Conservation (phyloP, 2,888 invertebrate species). For the Spatulosminthurus flaviceps region DNA sequence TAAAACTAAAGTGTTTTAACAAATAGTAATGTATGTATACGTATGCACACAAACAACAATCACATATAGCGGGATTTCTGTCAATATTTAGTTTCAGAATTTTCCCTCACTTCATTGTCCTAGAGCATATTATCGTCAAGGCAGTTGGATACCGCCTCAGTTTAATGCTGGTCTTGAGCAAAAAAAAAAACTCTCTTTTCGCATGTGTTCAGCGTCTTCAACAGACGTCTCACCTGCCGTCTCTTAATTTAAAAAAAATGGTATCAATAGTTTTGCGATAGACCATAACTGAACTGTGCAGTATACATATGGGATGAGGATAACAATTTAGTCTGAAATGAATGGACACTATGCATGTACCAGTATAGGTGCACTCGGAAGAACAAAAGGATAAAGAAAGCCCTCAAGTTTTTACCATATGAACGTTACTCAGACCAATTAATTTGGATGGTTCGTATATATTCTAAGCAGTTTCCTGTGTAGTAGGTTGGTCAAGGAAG, state of each 20-base stretch:
- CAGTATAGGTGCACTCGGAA: too few relatives aligned
- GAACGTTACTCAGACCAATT: not conserved
- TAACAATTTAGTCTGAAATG: too few relatives aligned
- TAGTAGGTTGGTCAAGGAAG: not conserved
- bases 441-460: not conserved
- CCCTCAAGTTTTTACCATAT: constrained; percentile 18
- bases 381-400: not conserved
- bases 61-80: constrained; percentile 26
- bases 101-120: constrained; percentile 6
- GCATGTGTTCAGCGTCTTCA: not conserved
- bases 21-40: not conserved
- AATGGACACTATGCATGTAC: too few relatives aligned
- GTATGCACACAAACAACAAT: not conserved
- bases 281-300: too few relatives aligned
- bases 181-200: not conserved
- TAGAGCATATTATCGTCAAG: constrained; percentile 30
- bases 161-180: not conserved
- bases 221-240: not conserved
- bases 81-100: constrained; percentile 23
- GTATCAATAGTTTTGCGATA: too few relatives aligned
- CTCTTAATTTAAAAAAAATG: too few relatives aligned
- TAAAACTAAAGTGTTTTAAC: constrained; percentile 11
- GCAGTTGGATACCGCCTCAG: not conserved
- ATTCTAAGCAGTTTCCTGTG: not conserved
- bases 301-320: too few relatives aligned